phyloP scores from a whole-genome alignment of 2,113 vertebrate species.

The Pithys albifrons region DNA sequence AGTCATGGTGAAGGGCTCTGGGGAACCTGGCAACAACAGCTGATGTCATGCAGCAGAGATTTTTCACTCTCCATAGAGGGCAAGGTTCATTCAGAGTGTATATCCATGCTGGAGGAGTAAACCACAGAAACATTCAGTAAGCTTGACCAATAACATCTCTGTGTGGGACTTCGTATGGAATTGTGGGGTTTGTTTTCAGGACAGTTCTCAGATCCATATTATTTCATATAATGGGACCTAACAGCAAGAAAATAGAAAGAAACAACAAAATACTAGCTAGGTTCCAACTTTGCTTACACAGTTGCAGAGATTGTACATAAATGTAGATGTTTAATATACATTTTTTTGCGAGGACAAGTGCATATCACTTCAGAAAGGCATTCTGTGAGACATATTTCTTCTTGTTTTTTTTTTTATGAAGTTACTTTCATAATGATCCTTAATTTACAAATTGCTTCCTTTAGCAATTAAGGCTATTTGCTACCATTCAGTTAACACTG shows the following conservation, averaged over 20 bases:
- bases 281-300: not conserved
- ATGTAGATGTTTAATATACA: not conserved
- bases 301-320: not conserved
- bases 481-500: not conserved
- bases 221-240: not conserved
- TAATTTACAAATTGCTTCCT: not conserved
- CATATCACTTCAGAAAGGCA: not conserved
- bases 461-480: not conserved
- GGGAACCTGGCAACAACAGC: not conserved
- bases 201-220: not conserved
- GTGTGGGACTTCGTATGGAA: not conserved
- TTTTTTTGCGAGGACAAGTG: not conserved
- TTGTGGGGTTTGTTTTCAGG: not conserved
- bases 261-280: not conserved
- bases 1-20: not conserved
- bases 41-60: not conserved
- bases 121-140: not conserved
- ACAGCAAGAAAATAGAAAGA: not conserved
- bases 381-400: not conserved
- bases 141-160: not conserved
- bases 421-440: not conserved
- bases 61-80: not conserved
- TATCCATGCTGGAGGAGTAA: not conserved
- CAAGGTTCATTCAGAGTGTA: not conserved
- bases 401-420: not conserved